phyloP scores from a whole-genome alignment of 2,797 vertebrate genomes.

The Pangasius djambal region DNA sequence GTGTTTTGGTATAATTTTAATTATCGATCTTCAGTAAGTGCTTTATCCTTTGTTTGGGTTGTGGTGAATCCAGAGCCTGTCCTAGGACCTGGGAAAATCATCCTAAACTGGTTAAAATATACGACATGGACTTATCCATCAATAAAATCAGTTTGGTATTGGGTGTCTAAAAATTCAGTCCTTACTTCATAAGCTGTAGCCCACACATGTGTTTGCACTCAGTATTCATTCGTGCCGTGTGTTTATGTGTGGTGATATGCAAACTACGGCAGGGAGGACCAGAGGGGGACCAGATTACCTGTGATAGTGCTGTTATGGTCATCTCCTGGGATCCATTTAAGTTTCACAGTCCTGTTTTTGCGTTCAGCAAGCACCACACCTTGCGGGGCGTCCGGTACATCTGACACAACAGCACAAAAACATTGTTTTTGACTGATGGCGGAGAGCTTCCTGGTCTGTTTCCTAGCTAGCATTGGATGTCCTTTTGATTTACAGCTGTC shows the following conservation, averaged over 20 bases:
- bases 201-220: background rate
- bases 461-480: background rate
- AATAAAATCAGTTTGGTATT: background rate
- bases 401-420: slow-evolving; percentile 68
- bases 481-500: background rate
- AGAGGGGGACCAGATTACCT: slow-evolving; percentile 73
- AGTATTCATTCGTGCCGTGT: slow-evolving; percentile 41
- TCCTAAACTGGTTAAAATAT: background rate
- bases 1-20: background rate
- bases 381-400: slow-evolving; percentile 87
- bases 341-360: slow-evolving; percentile 82
- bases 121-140: background rate
- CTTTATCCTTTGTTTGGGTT: background rate
- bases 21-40: background rate
- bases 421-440: slow-evolving; percentile 41
- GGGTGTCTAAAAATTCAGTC: background rate
- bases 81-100: background rate
- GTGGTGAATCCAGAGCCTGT: background rate
- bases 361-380: slow-evolving; percentile 82
- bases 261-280: background rate
- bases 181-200: background rate
- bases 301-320: slow-evolving; percentile 86
- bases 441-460: background rate
- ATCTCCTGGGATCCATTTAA: slow-evolving; percentile 88
- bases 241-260: background rate